A percentile compares a stretch with the other conserved stretches of the same genome.
These are phyloP conservation scores for Entomobrya proxima DNA, from an alignment of 2,888 invertebrate genomes.

Conservation along the genomic window DNA sequence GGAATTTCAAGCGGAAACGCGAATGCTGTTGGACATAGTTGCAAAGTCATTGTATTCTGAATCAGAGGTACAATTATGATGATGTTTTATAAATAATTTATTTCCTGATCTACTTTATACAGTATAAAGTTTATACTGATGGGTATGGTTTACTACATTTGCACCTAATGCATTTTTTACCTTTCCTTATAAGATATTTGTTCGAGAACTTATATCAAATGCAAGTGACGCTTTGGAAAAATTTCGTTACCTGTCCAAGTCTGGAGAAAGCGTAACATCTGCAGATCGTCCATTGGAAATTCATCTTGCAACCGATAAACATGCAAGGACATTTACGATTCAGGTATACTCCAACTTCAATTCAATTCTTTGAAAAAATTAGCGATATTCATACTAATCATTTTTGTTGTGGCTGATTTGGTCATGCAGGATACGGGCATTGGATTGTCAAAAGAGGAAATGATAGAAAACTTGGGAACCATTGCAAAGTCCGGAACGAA, in stretches of 20 bases:
- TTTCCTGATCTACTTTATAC: too few relatives aligned
- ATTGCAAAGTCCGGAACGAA: slow-evolving; percentile 98
- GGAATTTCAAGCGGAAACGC: slow-evolving; percentile 98
- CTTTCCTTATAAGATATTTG: slow-evolving; percentile 85
- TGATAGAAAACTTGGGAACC: slow-evolving; percentile 93
- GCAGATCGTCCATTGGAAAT: slow-evolving; percentile 88
- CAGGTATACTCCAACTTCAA: slow-evolving; percentile 84
- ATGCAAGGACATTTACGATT: slow-evolving; percentile 88
- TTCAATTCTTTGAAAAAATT: background rate
- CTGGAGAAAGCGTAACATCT: slow-evolving; percentile 79
- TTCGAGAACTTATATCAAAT: slow-evolving; percentile 96
- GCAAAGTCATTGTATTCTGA: slow-evolving; percentile 98
- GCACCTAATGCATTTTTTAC: too few relatives aligned
- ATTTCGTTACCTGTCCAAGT: slow-evolving; percentile 87
- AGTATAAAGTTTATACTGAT: too few relatives aligned
- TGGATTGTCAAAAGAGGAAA: slow-evolving; percentile 95
- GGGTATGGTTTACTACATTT: too few relatives aligned
- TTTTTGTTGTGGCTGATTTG: too few relatives aligned
- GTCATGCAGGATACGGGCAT: slow-evolving; percentile 95
- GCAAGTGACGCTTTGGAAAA: slow-evolving; percentile 98
- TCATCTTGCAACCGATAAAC: slow-evolving; percentile 91
- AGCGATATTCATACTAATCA: background rate
- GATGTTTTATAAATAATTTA: background rate
- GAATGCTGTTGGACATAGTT: slow-evolving; percentile 96
- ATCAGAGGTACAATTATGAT: slow-evolving; percentile 88